phyloP scores from a whole-genome alignment of 2,797 vertebrate genomes.

The Gallinago nigripennis region DNA sequence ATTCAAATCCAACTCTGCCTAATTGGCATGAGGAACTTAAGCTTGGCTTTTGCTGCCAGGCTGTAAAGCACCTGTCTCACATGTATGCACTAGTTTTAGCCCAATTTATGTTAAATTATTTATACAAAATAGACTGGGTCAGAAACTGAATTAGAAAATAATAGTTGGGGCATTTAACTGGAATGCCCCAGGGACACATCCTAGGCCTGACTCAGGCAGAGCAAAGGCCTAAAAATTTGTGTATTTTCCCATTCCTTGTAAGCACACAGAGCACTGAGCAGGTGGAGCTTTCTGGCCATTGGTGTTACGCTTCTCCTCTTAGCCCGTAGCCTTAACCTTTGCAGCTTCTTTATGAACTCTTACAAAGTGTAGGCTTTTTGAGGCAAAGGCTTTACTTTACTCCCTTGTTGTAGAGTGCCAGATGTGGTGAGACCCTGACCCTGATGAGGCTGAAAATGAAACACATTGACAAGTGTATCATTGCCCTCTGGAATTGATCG shows the following conservation, averaged over 20 bases:
- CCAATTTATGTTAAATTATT: not conserved
- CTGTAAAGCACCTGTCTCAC: not conserved
- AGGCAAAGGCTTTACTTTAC: not conserved
- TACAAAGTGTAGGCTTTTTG: not conserved
- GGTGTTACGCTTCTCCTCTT: not conserved
- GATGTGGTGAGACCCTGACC: not conserved
- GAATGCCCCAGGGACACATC: not conserved
- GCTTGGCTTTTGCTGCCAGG: not conserved
- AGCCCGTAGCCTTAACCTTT: not conserved
- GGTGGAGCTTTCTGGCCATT: not conserved
- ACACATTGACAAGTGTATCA: not conserved
- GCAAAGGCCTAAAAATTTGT: not conserved
- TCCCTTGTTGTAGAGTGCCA: not conserved
- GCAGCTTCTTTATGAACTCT: not conserved
- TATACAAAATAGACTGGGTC: not conserved
- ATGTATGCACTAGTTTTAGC: not conserved
- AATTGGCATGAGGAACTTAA: not conserved
- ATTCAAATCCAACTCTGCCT: not conserved
- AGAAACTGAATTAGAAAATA: not conserved
- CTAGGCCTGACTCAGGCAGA: not conserved
- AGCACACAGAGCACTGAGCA: not conserved
- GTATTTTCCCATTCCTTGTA: not conserved
- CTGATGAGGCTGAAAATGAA: not conserved
- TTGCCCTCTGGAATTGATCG: not conserved
- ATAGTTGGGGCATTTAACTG: not conserved